A percentile compares a stretch with the other conserved stretches of the same genome.
phyloP scores from a whole-genome alignment of 2,888 invertebrate species.

The Tenthredo amoena region DNA sequence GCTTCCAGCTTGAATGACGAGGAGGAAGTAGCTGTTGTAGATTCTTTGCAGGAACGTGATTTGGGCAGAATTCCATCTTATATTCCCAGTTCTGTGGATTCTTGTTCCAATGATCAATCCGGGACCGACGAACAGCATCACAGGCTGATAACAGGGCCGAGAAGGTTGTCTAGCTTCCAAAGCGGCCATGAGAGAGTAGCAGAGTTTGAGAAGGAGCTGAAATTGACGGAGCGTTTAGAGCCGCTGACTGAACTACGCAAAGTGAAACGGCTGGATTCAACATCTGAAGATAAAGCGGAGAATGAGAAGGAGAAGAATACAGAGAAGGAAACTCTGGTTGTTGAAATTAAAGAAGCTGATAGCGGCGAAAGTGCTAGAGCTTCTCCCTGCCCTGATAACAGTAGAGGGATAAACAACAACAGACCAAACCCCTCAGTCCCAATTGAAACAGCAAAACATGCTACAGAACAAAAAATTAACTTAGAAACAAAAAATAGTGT shows the following conservation, averaged over 20 bases:
- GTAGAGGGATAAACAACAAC: conserved; percentile 62
- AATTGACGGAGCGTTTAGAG: conserved; percentile 70
- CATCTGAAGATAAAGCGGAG: conserved; percentile 64
- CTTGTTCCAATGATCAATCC: conserved; percentile 64
- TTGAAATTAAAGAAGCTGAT: conserved; percentile 76
- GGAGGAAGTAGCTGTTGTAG: conserved; percentile 77
- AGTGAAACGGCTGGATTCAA: conserved; percentile 65
- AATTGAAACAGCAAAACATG: conserved; percentile 52
- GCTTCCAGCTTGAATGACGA: conserved; percentile 88
- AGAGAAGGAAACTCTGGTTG: conserved; percentile 73
- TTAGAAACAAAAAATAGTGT: conserved; percentile 37
- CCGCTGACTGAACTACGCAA: conserved; percentile 67
- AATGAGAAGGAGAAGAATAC: conserved; percentile 56
- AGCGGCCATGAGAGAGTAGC: conserved; percentile 68
- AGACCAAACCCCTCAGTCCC: conserved; percentile 46
- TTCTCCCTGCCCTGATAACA: conserved; percentile 75
- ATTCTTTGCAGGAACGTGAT: conserved; percentile 52
- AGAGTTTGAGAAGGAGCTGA: conserved; percentile 72
- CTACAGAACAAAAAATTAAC: conserved; percentile 47
- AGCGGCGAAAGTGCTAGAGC: conserved; percentile 75
- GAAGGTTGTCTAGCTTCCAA: conserved; percentile 63
- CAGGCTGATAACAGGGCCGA: conserved; percentile 59
- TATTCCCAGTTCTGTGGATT: conserved; percentile 58
- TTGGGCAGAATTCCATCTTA: conserved; percentile 56
- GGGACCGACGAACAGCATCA: conserved; percentile 65